Base-by-base conservation (phyloP, 2,797 vertebrate genomes). In the Podarcis siculus region DNA sequence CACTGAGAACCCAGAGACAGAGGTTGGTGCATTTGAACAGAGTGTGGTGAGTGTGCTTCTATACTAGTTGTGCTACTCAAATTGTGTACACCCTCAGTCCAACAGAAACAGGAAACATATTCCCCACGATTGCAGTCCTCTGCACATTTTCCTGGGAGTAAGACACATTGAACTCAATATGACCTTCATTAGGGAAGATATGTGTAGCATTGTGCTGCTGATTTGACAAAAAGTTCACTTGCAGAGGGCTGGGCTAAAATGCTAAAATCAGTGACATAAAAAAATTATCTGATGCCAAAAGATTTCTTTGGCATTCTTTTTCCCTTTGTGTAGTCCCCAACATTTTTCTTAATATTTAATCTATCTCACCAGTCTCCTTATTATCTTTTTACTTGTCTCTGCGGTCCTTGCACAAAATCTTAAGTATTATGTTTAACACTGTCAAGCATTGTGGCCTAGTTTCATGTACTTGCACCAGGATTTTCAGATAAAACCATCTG, bases 401-500 rank as follows among this genome's bases (percentile, higher is more conserved):
- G 30, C 23, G 37, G 80, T 49, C 75, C 37, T 77, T 61, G n/a
- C 79, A 42, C 42, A 85, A 83, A 87, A 80, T 85, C 58, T 32
- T 30, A n/a, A 66, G 10, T 66, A 42, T 58, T 84, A 83, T 66
- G 79, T 9, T 80, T 81, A 45, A 69, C 19, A 30, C 77, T 88
- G 45, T 3, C 67, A 37, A 7, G 69, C 49, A 73, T 71, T 78
- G n/a, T 64, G 13, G n/a, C n/a, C 71, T 45, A 82, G 80, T 85
- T 90, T 87, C 45, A 64, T 81, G 69, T 76, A 82, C 73, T 71
- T 87, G 75, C 1, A 64, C 61, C 58, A 67, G 77, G 45, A 86
- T 89, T 83, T 88, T 90, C 69, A 79, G 75, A 91, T 92, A 86
- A 87, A 89, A 83, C 67, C 61, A 82, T 89, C 78, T 91, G 76